These are phyloP conservation scores for Tetheella fluctuosa DNA, from an alignment of 2,888 invertebrate species.

Conservation along the genomic window DNA sequence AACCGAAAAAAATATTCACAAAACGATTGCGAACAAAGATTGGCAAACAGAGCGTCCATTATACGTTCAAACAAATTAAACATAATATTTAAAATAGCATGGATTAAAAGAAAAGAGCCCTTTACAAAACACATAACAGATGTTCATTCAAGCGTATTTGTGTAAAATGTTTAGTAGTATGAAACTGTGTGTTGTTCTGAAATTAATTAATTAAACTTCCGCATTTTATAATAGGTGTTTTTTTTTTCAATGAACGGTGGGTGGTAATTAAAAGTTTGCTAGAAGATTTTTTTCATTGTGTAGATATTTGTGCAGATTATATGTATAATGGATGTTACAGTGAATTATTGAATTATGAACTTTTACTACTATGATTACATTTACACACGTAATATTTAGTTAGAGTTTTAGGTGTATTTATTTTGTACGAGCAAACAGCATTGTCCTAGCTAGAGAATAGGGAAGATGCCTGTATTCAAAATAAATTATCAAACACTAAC, in stretches of 20 bases:
- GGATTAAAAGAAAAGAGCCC: conserved; percentile 36
- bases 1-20: neutral
- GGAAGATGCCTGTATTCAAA: no score
- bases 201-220: neutral
- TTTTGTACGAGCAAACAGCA: no score
- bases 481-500: no score
- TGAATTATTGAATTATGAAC: no score
- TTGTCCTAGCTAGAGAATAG: no score
- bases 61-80: conserved; percentile 44
- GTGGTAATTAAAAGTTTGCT: no score
- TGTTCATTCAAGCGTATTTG: conserved; percentile 20
- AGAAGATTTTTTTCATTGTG: no score
- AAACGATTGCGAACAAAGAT: conserved; percentile 11
- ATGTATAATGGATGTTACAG: no score
- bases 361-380: no score
- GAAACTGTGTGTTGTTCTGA: neutral
- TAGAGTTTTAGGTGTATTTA: no score
- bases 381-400: no score
- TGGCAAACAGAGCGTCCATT: conserved; percentile 39
- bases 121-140: conserved; percentile 25
- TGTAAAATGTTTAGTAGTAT: neutral
- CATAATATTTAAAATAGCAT: conserved; percentile 34
- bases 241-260: neutral
- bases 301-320: no score
- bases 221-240: neutral